Base-by-base conservation (phyloP, 1,140 invertebrate species). In the Cyclina sinensis region DNA sequence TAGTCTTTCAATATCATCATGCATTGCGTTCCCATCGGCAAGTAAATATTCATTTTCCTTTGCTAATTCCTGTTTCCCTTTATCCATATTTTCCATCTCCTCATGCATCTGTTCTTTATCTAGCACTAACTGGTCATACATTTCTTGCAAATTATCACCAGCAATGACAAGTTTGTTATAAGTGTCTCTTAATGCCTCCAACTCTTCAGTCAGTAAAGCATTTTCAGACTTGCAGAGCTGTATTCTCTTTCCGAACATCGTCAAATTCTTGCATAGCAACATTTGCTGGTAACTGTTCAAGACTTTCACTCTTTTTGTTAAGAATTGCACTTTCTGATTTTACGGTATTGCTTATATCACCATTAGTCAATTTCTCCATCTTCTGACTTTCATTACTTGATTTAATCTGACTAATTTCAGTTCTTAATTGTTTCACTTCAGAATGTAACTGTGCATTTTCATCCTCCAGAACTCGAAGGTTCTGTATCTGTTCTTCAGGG, bases 91-190 rank as follows among this genome's bases (percentile, higher is more conserved):
- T 59, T 91, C 89, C 24, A 92, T 73, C 18, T 92, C 90, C 30
- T 90, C 89, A 43, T 87, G 84, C 51, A 91, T 89, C 78, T 92
- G 85, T 59, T 92, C 92, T 83, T 93, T 94, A 48, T 94, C 91
- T 21, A 78, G 21, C 32, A 92, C 79, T 30, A 93, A 85, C 86
- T 93, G 91, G 86, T 94, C 93, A 86, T 92, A 94, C 91, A 94
- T 94, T 21, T 92, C 91, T 78, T 94, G 93, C 12, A 94, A 89
- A 89, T 94, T 93, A 70, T 94, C 93, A 11, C 93, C 93, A 51
- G 93, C 93, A 62, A 94, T 91, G n/a, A 94, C 90, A 39, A 94
- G 89, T 43, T 93, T 94, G 54, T 92, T 92, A 84, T 94, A 94
- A 24, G 92, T 93, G 21, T 82, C 76, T 73, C 92, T 84, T 16